Evolutionary conservation across 2,113 vertebrate species (phyloP), one percentile per base, ranked within the genome.

Genomic region (Leptobrachium leishanense): DNA sequence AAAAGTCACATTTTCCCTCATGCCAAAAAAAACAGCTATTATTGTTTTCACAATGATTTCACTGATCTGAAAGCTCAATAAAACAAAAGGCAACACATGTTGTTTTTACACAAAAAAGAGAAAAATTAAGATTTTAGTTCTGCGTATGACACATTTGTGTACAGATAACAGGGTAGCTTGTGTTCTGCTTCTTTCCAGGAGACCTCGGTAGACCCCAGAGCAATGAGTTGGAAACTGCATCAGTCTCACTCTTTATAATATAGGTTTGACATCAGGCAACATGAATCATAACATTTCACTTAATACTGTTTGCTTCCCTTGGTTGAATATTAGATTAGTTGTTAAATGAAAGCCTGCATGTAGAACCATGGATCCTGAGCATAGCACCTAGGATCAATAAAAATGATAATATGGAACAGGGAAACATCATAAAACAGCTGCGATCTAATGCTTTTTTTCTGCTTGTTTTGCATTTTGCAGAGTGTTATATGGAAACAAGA

Each of bases 401-500:
- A 85, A 82, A 82, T 62, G 44, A 41, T 63, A 85, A 87, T 86
- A 77, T 66, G 63, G 44, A 11, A 76, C 82, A 74, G 74, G 42
- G 80, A 84, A 83, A 81, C 81, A 86, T 83, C 77, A 79, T 86
- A 83, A 84, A 81, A 79, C 82, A 75, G 79, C 82, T 79, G 82
- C 83, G 85, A 82, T 81, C 85, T 79, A 84, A 81, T 79, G 87
- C 85, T 86, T 88, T 81, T 86, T 55, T 68, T 87, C 44, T 72
- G 75, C 84, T 83, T 86, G 85, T 64, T 69, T 72, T 64, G 64
- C 86, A 85, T 86, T 84, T 90, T 90, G 81, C 92, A 99, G 97
- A 90, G 97, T 99, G 44, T 93, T 99, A 42, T 99, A 98, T 67
- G 97, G 97, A 85, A 99, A 99, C 93, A 98, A 98, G 92, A 98